Evolutionary conservation across 2,113 vertebrate species (phyloP).

Genomic region (Seriola dumerili): DNA sequence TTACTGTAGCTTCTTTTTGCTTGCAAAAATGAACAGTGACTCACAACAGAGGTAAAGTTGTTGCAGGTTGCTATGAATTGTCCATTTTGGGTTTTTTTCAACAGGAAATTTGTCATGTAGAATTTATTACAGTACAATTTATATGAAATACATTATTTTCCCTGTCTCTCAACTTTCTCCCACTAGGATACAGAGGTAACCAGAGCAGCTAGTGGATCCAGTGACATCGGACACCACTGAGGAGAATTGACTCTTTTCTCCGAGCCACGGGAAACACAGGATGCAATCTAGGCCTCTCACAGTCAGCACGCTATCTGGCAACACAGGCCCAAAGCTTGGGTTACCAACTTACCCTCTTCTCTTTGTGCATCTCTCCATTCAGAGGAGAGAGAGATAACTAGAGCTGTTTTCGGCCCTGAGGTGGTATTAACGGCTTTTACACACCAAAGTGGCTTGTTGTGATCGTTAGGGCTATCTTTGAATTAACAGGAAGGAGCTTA

Average conservation of each 20-base stretch:
- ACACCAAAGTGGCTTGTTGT: slow-evolving; percentile 57
- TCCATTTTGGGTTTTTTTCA: background rate
- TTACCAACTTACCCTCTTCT: slow-evolving; percentile 72
- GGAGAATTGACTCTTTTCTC: slow-evolving; percentile 69
- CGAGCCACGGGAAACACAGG: slow-evolving; percentile 71
- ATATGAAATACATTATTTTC: background rate
- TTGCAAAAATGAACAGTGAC: slow-evolving; percentile 1
- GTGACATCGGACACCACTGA: slow-evolving; percentile 72
- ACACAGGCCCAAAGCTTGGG: slow-evolving; percentile 69
- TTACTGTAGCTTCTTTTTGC: background rate
- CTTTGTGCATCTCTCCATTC: slow-evolving; percentile 76
- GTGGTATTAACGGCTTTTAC: slow-evolving; percentile 65
- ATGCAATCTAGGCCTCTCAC: slow-evolving; percentile 72
- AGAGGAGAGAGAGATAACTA: slow-evolving; percentile 61
- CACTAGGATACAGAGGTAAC: slow-evolving; percentile 59
- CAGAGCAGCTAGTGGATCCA: slow-evolving; percentile 61
- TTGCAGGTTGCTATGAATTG: background rate
- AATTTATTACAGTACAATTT: slow-evolving; percentile 3
- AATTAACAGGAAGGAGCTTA: slow-evolving; percentile 47
- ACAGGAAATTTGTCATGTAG: background rate
- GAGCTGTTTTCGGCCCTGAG: slow-evolving; percentile 71
- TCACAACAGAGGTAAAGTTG: background rate
- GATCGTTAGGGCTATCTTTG: slow-evolving; percentile 25
- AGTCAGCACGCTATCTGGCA: slow-evolving; percentile 73
- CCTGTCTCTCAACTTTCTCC: slow-evolving; percentile 4